These are phyloP conservation scores for Gastrophryne carolinensis DNA, from an alignment of 2,797 vertebrate genomes.

Conservation along the genomic window DNA sequence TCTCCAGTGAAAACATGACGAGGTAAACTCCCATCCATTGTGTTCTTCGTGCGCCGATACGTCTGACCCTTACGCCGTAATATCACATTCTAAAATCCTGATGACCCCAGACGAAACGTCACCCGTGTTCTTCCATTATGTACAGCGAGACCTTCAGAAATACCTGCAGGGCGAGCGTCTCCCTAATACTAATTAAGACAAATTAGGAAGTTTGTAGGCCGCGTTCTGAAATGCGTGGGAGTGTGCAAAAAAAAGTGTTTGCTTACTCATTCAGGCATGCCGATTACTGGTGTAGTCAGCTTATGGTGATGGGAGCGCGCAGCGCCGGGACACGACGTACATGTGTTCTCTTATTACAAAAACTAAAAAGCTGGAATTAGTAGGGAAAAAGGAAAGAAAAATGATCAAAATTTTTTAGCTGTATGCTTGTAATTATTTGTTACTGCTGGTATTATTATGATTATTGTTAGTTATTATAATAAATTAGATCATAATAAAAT, in stretches of 20 bases:
- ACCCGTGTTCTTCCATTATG: not conserved
- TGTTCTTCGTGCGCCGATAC: slow-evolving; percentile 7
- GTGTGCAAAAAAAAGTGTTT: not conserved
- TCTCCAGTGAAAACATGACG: not conserved
- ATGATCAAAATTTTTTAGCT: too few species aligned
- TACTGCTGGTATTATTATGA: too few species aligned
- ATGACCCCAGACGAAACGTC: slow-evolving; percentile 4
- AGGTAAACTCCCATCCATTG: not conserved
- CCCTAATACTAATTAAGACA: not conserved
- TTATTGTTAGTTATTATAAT: too few species aligned
- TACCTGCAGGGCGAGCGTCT: not conserved
- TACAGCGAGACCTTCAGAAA: not conserved
- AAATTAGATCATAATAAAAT: too few species aligned
- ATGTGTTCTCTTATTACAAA: too few species aligned
- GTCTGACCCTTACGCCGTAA: not conserved
- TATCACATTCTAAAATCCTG: not conserved
- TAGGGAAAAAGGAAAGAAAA: too few species aligned
- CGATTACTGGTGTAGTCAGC: too few species aligned
- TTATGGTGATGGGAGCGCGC: too few species aligned
- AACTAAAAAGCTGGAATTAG: too few species aligned
- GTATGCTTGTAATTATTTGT: too few species aligned
- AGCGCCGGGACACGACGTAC: too few species aligned
- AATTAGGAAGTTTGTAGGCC: not conserved
- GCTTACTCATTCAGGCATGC: too few species aligned
- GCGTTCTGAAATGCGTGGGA: not conserved